Evolutionary conservation across 2,888 invertebrate species (phyloP).

Genomic region (Acanthosepion lycidas): DNA sequence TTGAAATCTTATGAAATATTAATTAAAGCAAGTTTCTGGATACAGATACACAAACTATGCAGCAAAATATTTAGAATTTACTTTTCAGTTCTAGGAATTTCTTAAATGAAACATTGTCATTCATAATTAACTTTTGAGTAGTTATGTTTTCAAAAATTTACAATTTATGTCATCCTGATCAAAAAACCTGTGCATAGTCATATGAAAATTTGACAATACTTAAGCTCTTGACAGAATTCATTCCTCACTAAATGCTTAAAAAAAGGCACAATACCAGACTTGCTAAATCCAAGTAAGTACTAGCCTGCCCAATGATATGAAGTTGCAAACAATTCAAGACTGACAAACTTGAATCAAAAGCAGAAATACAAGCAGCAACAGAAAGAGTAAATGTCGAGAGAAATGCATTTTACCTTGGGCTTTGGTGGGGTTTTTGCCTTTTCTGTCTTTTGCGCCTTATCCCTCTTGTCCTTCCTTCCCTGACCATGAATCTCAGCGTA

Average conservation of each 20-base stretch:
- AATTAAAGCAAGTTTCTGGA: no score
- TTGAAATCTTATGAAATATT: no score
- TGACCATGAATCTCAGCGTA: conserved; percentile 75
- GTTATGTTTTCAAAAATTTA: no score
- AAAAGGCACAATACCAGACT: conserved; percentile 23
- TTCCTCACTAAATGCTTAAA: background rate
- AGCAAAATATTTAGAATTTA: no score
- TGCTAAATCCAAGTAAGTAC: background rate
- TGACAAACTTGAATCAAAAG: background rate
- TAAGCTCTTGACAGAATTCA: background rate
- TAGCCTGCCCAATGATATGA: background rate
- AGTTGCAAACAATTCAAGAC: conserved; percentile 44
- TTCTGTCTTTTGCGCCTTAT: conserved; percentile 72
- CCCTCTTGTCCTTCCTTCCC: conserved; percentile 70
- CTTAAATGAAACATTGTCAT: no score
- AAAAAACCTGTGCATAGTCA: no score
- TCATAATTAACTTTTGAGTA: no score
- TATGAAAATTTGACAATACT: no score
- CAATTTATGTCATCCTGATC: no score
- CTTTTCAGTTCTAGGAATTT: no score
- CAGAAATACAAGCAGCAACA: conserved; percentile 37
- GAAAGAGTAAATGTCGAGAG: no score
- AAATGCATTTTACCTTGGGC: background rate
- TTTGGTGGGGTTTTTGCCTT: conserved; percentile 65
- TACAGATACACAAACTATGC: no score